Percentiles rank a stretch among this genome's conserved stretches.
Conservation (phyloP, 2,113 vertebrate species). For the Saguinus midas region DNA sequence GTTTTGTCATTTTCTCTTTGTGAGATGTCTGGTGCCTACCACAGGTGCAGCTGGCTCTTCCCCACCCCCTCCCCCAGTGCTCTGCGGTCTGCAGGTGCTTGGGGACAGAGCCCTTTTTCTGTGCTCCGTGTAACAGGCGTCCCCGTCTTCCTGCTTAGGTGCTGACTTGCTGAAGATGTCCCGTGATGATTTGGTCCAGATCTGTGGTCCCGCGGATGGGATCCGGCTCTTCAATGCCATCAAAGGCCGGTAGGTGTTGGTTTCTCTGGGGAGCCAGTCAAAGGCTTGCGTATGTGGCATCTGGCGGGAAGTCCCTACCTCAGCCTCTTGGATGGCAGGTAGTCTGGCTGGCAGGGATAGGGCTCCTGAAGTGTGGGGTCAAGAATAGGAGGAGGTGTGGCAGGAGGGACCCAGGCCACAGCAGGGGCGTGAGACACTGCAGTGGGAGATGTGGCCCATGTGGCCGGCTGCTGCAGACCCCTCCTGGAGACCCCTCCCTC, state of each 20-base stretch:
- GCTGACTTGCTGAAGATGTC: constrained; percentile 95
- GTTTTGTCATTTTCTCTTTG: neutral
- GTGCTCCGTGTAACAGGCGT: neutral
- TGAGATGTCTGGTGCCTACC: neutral
- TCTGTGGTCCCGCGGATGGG: constrained; percentile 95
- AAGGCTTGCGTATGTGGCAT: too few species aligned
- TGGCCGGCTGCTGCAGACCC: too few species aligned
- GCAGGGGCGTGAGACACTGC: neutral
- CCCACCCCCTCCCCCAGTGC: fast-evolving
- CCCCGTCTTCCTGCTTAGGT: constrained; percentile 83
- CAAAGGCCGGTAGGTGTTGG: constrained; percentile 91
- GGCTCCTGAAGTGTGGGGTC: neutral
- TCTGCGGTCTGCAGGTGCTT: neutral
- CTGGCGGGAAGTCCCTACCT: neutral
- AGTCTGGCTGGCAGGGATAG: neutral
- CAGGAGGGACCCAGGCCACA: neutral
- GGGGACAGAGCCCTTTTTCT: neutral
- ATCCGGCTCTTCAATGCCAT: constrained; percentile 96
- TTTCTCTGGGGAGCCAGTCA: neutral
- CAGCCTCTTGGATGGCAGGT: neutral
- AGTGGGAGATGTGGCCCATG: neutral
- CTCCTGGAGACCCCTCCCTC: neutral
- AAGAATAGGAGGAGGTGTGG: neutral
- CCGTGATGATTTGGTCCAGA: constrained; percentile 94
- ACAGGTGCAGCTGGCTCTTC: neutral